These are phyloP conservation scores for Goniozus legneri DNA, from an alignment of 1,140 invertebrate genomes.

Conservation along the genomic window DNA sequence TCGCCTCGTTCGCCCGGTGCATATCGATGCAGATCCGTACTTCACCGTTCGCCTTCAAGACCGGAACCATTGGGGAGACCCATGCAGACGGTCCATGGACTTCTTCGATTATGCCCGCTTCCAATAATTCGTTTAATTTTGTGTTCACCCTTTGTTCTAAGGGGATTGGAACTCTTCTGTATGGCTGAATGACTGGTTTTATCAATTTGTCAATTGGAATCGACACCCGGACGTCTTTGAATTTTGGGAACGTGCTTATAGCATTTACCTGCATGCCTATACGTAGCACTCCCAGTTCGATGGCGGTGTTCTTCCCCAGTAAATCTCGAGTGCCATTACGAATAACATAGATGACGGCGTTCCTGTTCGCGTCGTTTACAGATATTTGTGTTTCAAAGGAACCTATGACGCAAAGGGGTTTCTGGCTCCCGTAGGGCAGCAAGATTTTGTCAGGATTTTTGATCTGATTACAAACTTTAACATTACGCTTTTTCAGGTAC, in stretches of 20 bases:
- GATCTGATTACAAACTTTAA: background rate
- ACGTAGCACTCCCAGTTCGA: slow-evolving; percentile 8
- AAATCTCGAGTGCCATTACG: background rate
- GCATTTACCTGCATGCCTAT: slow-evolving; percentile 4
- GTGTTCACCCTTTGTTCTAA: slow-evolving; percentile 20
- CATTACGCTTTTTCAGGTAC: background rate
- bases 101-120: slow-evolving; percentile 24
- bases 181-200: slow-evolving; percentile 26
- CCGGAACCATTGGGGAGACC: slow-evolving; percentile 27
- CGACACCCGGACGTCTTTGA: slow-evolving; percentile 26
- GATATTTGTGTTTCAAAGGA: background rate
- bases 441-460: background rate
- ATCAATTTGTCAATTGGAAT: slow-evolving; percentile 22
- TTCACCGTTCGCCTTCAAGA: slow-evolving; percentile 23
- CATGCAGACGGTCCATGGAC: slow-evolving; percentile 24
- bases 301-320: slow-evolving; percentile 6
- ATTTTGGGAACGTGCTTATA: slow-evolving; percentile 20
- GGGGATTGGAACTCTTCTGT: slow-evolving; percentile 21
- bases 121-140: slow-evolving; percentile 20
- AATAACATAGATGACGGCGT: slow-evolving; percentile 3
- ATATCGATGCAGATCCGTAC: slow-evolving; percentile 33
- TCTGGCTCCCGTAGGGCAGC: background rate
- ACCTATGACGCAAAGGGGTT: background rate
- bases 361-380: background rate
- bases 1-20: slow-evolving; percentile 26